Base-by-base conservation (phyloP, 2,888 invertebrate genomes). In the Sycophila texana region DNA sequence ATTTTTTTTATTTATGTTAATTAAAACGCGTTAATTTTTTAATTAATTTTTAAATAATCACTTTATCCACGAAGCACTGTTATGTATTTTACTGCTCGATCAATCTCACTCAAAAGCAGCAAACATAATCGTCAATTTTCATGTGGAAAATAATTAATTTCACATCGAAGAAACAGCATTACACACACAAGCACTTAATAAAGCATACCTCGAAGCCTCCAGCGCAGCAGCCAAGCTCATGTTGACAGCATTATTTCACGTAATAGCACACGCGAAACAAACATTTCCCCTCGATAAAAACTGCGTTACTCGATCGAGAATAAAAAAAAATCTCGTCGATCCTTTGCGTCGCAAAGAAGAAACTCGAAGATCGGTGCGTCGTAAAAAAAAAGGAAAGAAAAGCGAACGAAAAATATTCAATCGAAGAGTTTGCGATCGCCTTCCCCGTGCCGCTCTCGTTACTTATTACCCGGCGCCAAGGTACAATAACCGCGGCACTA, bases 231-330 rank as follows among this genome's bases (percentile, higher is more conserved):
- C 18, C 26, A 73, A 73, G 53, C 22, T 81, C 79, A 79, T 79
- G 76, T 79, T 81, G 79, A 79, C 81, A 79, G 75, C 81, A 79
- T 81, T 81, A 78, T 81, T 78, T 79, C 78, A 78, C 72, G 67
- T 68, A 22, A 39, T 30, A 74, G 74, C 67, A 76, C 76, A 70
- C 70, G 39, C 66, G 70, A 67, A 73, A 65, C 53, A 57, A 39
- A 39, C 39, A 39, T 67, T 53, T 74, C 60, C 55, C 53, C 5
- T 60, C 22, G 16, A 22, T 72, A 60, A 18, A 49, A 76, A 20
- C 61, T 70, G 58, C 1, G 60, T 51, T 72, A 67, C 77, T 72
- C 53, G 22, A 14, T 53, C 12, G 13, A 7, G 5, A 65, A 14
- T 5, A 65, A 58, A 60, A 71, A 60, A 55, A n/a, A 12, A 72